Conservation (phyloP, 2,797 vertebrate species). For the Diplodus sargus region DNA sequence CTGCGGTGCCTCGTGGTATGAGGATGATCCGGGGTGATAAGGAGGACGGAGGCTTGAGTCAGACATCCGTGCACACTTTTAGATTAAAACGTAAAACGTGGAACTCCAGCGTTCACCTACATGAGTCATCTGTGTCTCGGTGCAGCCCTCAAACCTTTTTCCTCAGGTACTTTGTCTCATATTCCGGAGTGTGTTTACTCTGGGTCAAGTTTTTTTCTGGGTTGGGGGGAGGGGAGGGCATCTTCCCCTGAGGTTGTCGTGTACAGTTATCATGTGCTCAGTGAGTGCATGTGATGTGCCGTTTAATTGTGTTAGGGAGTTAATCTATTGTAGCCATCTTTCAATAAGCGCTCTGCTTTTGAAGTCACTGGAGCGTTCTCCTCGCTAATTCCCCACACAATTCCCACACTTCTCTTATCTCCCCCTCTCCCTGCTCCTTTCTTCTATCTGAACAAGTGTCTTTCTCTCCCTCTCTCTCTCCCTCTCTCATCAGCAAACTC, state of each 20-base stretch:
- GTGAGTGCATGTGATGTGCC: conserved; percentile 27
- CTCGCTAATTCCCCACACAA: conserved; percentile 43
- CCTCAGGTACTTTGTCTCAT: background rate
- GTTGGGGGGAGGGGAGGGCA: background rate
- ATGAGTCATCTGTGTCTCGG: conserved; percentile 17
- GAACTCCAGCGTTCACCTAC: conserved; percentile 7
- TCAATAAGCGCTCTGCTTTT: conserved; percentile 65
- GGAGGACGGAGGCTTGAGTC: conserved; percentile 20
- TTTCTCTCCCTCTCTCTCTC: conserved; percentile 25
- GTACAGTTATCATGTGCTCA: conserved; percentile 20
- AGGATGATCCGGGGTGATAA: background rate
- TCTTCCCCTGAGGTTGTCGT: conserved; percentile 11
- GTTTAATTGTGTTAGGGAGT: conserved; percentile 56
- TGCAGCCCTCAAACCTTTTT: background rate
- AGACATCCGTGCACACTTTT: background rate
- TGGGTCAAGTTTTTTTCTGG: background rate
- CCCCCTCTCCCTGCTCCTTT: background rate
- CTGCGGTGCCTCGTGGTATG: background rate
- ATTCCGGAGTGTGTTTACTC: conserved; percentile 11
- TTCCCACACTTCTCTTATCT: conserved; percentile 35
- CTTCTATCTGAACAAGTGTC: background rate
- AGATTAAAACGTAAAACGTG: background rate
- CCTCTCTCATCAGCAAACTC: conserved; percentile 88
- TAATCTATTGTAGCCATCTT: conserved; percentile 61
- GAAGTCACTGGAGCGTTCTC: conserved; percentile 61